Evolutionary conservation across 2,888 invertebrate genomes (phyloP).

Genomic region (Lasioglossum lativentre): DNA sequence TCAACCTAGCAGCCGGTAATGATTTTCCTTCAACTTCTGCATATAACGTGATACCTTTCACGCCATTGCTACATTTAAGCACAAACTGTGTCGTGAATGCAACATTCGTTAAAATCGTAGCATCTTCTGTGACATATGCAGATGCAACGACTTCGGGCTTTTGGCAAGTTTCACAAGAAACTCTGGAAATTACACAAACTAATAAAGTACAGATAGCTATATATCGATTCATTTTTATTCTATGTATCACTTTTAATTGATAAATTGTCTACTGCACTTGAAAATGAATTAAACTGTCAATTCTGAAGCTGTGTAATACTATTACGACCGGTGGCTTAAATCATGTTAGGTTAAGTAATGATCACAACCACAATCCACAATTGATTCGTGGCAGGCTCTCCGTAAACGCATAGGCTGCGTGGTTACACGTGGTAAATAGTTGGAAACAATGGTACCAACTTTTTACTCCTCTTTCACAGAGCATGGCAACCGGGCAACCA

Average conservation of each 20-base stretch:
- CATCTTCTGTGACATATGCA: slow-evolving; percentile 96
- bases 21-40: slow-evolving; percentile 95
- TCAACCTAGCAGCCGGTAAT: slow-evolving; percentile 93
- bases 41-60: slow-evolving; percentile 91
- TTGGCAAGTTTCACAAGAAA: slow-evolving; percentile 84
- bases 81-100: slow-evolving; percentile 96
- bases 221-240: slow-evolving; percentile 28
- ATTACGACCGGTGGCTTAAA: slow-evolving; percentile 6
- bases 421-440: slow-evolving; percentile 46
- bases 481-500: no score
- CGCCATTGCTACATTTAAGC: slow-evolving; percentile 91
- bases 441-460: slow-evolving; percentile 44
- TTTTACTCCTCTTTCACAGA: neutral
- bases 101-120: slow-evolving; percentile 94
- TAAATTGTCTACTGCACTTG: neutral
- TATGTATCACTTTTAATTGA: slow-evolving; percentile 18
- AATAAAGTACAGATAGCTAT: slow-evolving; percentile 23
- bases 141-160: slow-evolving; percentile 91
- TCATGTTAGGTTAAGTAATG: slow-evolving; percentile 22
- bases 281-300: slow-evolving; percentile 14
- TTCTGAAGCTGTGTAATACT: neutral
- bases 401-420: slow-evolving; percentile 4
- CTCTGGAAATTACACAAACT: slow-evolving; percentile 40
- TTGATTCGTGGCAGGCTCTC: slow-evolving; percentile 3
- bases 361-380: slow-evolving; percentile 7